Evolutionary conservation across 2,113 vertebrate genomes (phyloP).

Genomic region (Tachycineta bicolor): DNA sequence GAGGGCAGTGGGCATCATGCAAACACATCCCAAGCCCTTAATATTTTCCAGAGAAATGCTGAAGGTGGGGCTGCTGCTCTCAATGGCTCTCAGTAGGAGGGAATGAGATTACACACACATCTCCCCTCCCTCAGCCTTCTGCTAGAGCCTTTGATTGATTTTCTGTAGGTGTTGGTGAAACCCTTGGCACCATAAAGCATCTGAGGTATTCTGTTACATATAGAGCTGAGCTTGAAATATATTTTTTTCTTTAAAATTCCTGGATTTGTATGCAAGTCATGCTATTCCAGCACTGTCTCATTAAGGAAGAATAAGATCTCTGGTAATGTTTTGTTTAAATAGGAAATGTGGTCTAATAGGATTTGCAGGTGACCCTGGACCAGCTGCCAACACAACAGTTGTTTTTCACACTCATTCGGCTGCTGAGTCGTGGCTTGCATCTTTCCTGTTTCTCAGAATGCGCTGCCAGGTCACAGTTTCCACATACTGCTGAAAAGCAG

Average conservation of each 20-base stretch:
- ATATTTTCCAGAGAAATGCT: background rate
- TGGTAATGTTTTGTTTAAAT: background rate
- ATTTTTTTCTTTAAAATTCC: background rate
- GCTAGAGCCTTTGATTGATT: conserved; percentile 39
- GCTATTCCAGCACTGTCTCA: background rate
- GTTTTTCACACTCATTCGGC: background rate
- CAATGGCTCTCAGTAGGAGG: background rate
- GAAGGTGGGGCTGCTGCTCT: background rate
- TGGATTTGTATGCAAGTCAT: background rate
- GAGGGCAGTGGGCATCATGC: fast-evolving
- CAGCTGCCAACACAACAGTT: background rate
- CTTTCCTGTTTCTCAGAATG: background rate
- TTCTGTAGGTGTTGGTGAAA: conserved; percentile 44
- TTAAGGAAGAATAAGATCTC: background rate
- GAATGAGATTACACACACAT: conserved; percentile 1
- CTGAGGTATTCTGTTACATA: background rate
- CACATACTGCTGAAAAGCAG: background rate
- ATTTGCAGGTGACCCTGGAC: background rate
- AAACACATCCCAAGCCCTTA: background rate
- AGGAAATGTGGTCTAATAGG: background rate
- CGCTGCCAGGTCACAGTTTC: background rate
- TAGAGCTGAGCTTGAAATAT: background rate
- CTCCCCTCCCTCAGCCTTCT: conserved; percentile 29
- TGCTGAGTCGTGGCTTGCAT: background rate
- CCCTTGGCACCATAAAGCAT: background rate